Evolutionary conservation across 2,113 vertebrate genomes (phyloP).

Genomic region (Apaloderma vittatum): DNA sequence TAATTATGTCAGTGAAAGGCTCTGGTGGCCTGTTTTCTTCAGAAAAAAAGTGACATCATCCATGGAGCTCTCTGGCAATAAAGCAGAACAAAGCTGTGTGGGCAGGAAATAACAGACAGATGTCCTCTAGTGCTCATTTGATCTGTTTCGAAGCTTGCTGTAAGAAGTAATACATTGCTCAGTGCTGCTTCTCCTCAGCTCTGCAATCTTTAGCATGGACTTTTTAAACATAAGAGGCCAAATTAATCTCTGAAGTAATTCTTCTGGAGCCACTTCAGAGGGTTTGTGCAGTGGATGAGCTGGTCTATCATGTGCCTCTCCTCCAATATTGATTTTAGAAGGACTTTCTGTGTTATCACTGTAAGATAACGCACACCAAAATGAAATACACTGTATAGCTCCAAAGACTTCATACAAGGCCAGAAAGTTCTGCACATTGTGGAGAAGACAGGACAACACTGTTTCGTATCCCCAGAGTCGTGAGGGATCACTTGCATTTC

Average conservation of each 20-base stretch:
- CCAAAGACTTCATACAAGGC: background rate
- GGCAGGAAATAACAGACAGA: conserved; percentile 85
- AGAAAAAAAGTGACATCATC: conserved; percentile 85
- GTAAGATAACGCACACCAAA: background rate
- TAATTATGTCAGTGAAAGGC: conserved; percentile 86
- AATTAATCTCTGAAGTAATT: conserved; percentile 51
- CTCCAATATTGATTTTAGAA: background rate
- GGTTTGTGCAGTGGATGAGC: background rate
- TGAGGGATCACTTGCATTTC: background rate
- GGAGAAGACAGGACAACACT: background rate
- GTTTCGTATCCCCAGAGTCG: background rate
- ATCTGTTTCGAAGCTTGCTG: conserved; percentile 74
- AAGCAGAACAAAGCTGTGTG: conserved; percentile 82
- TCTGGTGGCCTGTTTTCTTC: conserved; percentile 82
- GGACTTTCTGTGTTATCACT: background rate
- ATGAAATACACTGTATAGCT: background rate
- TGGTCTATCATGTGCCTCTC: background rate
- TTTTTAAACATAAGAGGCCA: conserved; percentile 24
- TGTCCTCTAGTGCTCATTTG: conserved; percentile 80
- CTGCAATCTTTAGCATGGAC: background rate
- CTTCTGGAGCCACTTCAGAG: conserved; percentile 59
- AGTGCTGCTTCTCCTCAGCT: conserved; percentile 49
- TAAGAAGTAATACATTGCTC: conserved; percentile 53
- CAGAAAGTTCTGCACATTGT: background rate
- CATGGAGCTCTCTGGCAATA: conserved; percentile 79